Percentiles rank a stretch among this genome's conserved stretches.
Evolutionary conservation across 2,113 vertebrate species (phyloP).

Genomic region (Eclectus roratus): DNA sequence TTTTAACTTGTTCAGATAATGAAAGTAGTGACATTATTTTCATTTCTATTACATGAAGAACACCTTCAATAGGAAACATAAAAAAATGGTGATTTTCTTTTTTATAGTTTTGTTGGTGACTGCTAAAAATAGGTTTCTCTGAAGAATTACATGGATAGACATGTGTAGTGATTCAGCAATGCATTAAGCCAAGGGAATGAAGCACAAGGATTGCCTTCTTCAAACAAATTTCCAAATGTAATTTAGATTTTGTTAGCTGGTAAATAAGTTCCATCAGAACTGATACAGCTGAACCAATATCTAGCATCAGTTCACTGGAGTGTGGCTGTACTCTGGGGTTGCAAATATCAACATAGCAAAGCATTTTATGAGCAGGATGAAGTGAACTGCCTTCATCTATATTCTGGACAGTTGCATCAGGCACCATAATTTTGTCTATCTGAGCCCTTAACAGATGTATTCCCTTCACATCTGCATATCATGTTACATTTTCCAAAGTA

Average conservation of each 20-base stretch:
- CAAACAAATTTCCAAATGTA: conserved; percentile 51
- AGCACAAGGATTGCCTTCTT: conserved; percentile 52
- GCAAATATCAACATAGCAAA: conserved; percentile 11
- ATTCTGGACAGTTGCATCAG: not conserved
- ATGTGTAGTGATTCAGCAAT: conserved; percentile 16
- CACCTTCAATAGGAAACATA: not conserved
- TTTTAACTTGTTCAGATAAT: not conserved
- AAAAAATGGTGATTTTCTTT: not conserved
- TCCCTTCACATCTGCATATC: not conserved
- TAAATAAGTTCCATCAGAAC: conserved; percentile 30
- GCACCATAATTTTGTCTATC: not conserved
- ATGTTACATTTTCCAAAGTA: not conserved
- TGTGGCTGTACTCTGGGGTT: not conserved
- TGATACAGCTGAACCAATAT: conserved; percentile 43
- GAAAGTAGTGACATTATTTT: not conserved
- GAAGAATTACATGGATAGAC: not conserved
- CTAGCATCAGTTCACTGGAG: conserved; percentile 34
- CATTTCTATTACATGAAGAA: not conserved
- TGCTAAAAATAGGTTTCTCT: not conserved
- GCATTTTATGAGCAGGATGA: not conserved
- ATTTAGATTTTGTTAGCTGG: conserved; percentile 56
- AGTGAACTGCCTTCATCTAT: not conserved
- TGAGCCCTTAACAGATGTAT: not conserved
- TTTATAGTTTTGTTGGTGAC: not conserved
- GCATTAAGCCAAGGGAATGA: conserved; percentile 27